Conservation (phyloP, 2,888 invertebrate species). For the Crioceris asparagi region DNA sequence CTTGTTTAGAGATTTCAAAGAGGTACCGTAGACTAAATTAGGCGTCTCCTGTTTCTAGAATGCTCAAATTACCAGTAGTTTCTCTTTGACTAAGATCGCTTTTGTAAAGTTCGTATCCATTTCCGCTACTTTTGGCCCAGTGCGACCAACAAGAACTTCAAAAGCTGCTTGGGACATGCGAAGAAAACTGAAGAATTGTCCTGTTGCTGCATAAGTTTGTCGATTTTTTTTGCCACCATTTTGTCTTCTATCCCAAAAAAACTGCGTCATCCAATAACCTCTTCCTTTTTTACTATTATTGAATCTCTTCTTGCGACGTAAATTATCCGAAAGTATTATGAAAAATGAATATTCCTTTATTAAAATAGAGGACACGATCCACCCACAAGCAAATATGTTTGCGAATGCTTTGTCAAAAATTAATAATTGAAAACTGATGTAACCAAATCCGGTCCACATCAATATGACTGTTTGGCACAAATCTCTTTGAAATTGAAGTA, state of each 20-base stretch:
- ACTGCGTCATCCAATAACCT: neutral
- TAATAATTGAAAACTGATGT: neutral
- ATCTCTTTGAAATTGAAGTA: neutral
- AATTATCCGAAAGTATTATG: neutral
- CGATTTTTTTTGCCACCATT: neutral
- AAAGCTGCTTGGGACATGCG: neutral
- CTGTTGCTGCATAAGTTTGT: neutral
- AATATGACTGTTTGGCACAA: neutral
- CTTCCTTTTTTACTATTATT: neutral
- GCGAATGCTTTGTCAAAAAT: neutral
- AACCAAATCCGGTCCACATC: neutral
- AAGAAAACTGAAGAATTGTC: neutral
- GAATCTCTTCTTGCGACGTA: neutral
- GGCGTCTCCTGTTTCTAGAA: neutral
- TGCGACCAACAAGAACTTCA: neutral
- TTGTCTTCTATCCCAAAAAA: neutral
- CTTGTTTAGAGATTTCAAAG: neutral
- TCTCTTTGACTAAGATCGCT: neutral
- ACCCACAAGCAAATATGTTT: neutral
- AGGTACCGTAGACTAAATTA: neutral
- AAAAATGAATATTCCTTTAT: neutral
- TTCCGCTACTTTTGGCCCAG: neutral
- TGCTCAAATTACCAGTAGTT: neutral
- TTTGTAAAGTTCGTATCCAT: neutral
- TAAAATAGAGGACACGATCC: neutral